These are phyloP conservation scores for Planiliza haematocheilus DNA, from an alignment of 2,113 vertebrate genomes.

Conservation along the genomic window DNA sequence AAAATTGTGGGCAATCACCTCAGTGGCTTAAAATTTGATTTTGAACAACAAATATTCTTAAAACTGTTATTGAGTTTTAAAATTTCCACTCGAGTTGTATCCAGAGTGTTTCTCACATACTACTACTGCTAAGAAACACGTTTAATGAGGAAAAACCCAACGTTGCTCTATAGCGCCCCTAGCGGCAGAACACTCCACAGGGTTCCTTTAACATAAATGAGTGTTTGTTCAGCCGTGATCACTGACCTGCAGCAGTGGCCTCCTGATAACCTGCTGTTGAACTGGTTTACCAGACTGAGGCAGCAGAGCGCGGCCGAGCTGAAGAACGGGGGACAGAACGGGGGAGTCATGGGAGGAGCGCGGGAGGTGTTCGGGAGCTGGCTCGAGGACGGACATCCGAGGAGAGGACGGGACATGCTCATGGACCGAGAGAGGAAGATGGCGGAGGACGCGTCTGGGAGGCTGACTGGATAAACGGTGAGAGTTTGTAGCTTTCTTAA, in stretches of 20 bases:
- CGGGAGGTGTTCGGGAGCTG: constrained; percentile 82
- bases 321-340: constrained; percentile 83
- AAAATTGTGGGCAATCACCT: constrained; percentile 17
- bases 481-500: no score
- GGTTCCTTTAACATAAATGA: no score
- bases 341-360: constrained; percentile 59
- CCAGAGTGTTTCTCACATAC: no score
- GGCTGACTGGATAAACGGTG: constrained; percentile 78
- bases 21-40: not conserved
- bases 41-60: not conserved
- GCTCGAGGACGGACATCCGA: constrained; percentile 83
- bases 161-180: no score
- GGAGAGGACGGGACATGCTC: constrained; percentile 78
- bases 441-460: constrained; percentile 82
- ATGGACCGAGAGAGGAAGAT: constrained; percentile 84
- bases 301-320: constrained; percentile 77
- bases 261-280: not conserved
- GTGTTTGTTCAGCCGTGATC: no score
- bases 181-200: no score
- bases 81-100: no score
- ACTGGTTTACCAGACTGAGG: constrained; percentile 50
- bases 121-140: no score
- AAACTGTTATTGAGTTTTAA: not conserved
- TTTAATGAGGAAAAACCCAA: no score
- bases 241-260: no score